phyloP scores from a whole-genome alignment of 2,113 vertebrate genomes.

The Andinoacara biseriatus region DNA sequence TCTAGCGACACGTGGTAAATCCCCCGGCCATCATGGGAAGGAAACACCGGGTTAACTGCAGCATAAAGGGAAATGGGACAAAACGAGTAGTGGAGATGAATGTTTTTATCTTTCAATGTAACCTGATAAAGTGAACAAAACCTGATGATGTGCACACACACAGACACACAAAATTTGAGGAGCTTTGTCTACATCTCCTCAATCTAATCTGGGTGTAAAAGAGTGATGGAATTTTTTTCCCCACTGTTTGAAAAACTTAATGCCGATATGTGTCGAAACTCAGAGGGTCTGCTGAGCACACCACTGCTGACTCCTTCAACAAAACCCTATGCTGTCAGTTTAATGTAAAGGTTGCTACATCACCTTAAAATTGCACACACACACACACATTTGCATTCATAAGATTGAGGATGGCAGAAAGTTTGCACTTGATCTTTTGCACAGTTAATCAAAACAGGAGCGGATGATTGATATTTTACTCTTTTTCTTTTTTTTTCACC shows the following conservation, averaged over 20 bases:
- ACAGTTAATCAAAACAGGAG: conserved; percentile 8
- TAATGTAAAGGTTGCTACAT: not conserved
- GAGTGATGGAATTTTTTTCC: not conserved
- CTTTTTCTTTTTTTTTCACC: not conserved
- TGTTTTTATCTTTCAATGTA: not conserved
- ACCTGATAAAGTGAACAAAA: not conserved
- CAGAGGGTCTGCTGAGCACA: not conserved
- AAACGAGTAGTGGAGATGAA: not conserved
- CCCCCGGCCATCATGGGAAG: not conserved
- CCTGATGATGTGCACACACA: not conserved
- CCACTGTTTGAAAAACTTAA: not conserved
- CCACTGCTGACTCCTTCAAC: not conserved
- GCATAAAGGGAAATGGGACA: not conserved
- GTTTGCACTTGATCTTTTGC: not conserved
- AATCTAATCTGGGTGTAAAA: not conserved
- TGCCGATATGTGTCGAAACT: conserved; percentile 4
- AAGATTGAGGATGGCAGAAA: not conserved
- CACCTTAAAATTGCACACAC: not conserved
- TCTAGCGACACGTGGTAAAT: not conserved
- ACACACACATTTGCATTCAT: not conserved
- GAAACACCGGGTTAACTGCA: not conserved
- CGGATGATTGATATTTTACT: not conserved
- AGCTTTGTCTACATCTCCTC: not conserved
- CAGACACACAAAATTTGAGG: not conserved
- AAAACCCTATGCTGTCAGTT: not conserved